Conservation (phyloP, 2,113 vertebrate genomes). For the Etheostoma spectabile region DNA sequence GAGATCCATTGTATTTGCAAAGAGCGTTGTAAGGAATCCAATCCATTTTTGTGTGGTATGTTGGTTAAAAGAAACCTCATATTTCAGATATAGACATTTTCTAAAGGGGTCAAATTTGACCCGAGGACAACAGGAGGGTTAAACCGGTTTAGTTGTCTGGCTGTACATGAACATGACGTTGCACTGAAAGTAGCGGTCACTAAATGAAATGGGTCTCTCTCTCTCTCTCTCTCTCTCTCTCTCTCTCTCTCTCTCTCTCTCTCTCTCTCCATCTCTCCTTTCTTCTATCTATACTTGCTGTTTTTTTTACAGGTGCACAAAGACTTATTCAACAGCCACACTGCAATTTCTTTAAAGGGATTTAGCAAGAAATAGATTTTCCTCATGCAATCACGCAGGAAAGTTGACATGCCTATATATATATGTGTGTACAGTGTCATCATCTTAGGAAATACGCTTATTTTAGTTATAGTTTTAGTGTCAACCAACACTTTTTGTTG, state of each 20-base stretch:
- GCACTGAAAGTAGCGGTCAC: background rate
- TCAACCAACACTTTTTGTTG: too few species aligned
- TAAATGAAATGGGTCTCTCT: background rate
- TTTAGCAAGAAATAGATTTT: background rate
- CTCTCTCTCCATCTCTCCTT: too few species aligned
- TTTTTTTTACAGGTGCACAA: background rate
- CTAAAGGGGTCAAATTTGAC: too few species aligned
- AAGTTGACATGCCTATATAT: conserved; percentile 7
- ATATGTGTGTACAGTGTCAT: background rate
- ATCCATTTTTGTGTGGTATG: too few species aligned
- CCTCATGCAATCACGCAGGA: background rate
- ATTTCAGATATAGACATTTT: too few species aligned
- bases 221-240: too few species aligned
- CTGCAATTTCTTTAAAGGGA: conserved; percentile 18
- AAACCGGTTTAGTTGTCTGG: background rate
- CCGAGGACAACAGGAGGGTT: too few species aligned
- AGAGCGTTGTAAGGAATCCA: too few species aligned
- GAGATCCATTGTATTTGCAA: too few species aligned
- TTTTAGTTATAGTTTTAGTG: background rate
- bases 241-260: too few species aligned
- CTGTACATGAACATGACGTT: conserved; percentile 14
- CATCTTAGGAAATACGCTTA: background rate
- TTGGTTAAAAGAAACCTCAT: too few species aligned
- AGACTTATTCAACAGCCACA: background rate
- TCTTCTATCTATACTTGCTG: too few species aligned